phyloP scores from a whole-genome alignment of 2,888 invertebrate species.

The Papilio protenor region DNA sequence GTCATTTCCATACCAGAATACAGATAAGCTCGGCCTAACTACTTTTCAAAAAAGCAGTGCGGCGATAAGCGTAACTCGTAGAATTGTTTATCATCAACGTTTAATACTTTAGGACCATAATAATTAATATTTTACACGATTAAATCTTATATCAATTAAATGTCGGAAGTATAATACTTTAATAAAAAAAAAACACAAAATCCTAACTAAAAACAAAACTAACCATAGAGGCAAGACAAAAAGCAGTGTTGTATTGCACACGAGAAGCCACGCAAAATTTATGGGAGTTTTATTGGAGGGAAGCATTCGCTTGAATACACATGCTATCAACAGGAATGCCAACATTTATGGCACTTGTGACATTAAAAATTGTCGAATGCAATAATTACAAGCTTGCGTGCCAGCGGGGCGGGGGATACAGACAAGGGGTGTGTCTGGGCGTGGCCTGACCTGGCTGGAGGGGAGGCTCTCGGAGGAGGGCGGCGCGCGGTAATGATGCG shows the following conservation, averaged over 20 bases:
- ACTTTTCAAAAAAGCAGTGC: conserved; percentile 32
- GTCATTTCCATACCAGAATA: not conserved
- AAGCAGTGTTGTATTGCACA: conserved; percentile 38
- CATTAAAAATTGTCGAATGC: conserved; percentile 30
- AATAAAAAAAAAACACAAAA: conserved; percentile 16
- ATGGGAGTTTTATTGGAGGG: conserved; percentile 19
- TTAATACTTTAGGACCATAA: not conserved
- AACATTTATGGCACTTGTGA: no score
- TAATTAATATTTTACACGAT: not conserved
- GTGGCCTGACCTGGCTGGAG: conserved; percentile 88
- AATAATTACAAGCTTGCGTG: conserved; percentile 28
- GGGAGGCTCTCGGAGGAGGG: conserved; percentile 91
- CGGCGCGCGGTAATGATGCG: conserved; percentile 89
- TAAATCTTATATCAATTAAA: not conserved
- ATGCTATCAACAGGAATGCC: conserved; percentile 31
- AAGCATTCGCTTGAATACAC: conserved; percentile 42
- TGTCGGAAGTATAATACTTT: not conserved
- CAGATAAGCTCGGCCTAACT: conserved; percentile 33
- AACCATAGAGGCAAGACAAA: conserved; percentile 31
- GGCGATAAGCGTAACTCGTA: not conserved
- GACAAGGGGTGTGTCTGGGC: not conserved
- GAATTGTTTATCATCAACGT: not conserved
- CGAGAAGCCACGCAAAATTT: conserved; percentile 37
- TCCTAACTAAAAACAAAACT: conserved; percentile 12
- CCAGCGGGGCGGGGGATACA: not conserved